Percentiles rank a stretch among this genome's conserved stretches.
phyloP scores from a whole-genome alignment of 1,140 invertebrate species.

The Trichonephila clavata region DNA sequence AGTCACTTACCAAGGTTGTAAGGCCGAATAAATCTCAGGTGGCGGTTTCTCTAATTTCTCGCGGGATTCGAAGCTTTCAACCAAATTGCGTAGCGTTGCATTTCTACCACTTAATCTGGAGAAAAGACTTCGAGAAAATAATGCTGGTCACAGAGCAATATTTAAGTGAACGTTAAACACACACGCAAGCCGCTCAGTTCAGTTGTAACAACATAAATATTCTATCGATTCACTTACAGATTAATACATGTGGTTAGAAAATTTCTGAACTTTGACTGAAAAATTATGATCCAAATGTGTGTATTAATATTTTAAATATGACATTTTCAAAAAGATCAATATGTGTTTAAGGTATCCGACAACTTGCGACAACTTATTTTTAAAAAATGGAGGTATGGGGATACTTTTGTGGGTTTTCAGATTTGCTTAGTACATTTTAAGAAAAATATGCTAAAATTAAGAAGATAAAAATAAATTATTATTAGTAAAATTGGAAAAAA shows the following conservation, averaged over 20 bases:
- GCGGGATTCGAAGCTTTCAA: background rate
- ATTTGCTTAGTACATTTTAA: too few relatives aligned
- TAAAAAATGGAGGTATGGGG: too few relatives aligned
- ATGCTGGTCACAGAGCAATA: background rate
- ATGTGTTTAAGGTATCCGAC: too few relatives aligned
- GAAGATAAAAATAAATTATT: too few relatives aligned
- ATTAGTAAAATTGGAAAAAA: too few relatives aligned
- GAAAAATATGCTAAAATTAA: too few relatives aligned
- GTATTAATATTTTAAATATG: too few relatives aligned
- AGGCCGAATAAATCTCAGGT: background rate
- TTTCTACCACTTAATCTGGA: background rate
- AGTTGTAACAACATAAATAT: background rate
- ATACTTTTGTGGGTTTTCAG: too few relatives aligned
- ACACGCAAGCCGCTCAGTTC: background rate
- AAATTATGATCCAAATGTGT: too few relatives aligned
- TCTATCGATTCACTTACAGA: background rate
- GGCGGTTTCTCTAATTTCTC: background rate
- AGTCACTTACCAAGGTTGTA: conserved; percentile 2
- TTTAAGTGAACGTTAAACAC: background rate
- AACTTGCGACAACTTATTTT: too few relatives aligned
- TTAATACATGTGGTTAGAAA: background rate
- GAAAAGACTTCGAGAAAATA: background rate
- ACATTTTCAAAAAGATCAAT: too few relatives aligned
- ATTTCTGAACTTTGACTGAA: too few relatives aligned
- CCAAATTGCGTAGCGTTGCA: background rate